These are phyloP conservation scores for Agriopis leucophaearia DNA, from an alignment of 2,888 invertebrate genomes.

Conservation along the genomic window DNA sequence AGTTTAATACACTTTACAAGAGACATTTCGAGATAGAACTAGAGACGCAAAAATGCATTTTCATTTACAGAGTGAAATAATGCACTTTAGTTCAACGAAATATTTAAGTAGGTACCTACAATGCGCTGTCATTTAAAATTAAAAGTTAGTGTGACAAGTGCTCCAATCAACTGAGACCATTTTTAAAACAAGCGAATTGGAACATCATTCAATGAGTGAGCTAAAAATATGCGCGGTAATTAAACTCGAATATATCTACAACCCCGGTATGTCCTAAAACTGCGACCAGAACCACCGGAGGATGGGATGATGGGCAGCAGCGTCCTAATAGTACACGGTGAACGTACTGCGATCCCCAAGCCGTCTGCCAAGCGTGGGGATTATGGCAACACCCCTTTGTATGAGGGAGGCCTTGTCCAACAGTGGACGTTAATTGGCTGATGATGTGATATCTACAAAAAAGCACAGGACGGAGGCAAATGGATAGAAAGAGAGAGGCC, in stretches of 20 bases:
- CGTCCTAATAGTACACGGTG: no score
- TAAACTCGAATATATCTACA: background rate
- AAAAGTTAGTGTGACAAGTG: slow-evolving; percentile 19
- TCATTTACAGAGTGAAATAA: background rate
- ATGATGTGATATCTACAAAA: no score
- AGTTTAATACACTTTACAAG: slow-evolving; percentile 16
- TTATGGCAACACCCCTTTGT: no score
- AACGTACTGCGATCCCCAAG: no score
- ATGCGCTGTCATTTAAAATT: slow-evolving; percentile 9
- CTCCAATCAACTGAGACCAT: slow-evolving; percentile 16
- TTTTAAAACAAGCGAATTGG: slow-evolving; percentile 31
- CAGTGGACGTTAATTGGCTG: no score
- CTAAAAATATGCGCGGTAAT: slow-evolving; percentile 36
- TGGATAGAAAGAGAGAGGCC: no score
- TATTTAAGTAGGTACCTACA: background rate
- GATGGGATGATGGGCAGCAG: no score
- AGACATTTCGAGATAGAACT: slow-evolving; percentile 7
- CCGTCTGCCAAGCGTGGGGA: no score
- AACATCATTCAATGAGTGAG: slow-evolving; percentile 19
- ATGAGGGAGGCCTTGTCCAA: no score
- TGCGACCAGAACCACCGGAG: no score
- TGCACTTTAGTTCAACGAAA: background rate
- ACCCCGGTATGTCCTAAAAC: no score
- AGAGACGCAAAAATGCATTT: slow-evolving; percentile 24
- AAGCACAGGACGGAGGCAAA: no score